Conservation (phyloP, 2,797 vertebrate genomes). For the Mus spretus region DNA sequence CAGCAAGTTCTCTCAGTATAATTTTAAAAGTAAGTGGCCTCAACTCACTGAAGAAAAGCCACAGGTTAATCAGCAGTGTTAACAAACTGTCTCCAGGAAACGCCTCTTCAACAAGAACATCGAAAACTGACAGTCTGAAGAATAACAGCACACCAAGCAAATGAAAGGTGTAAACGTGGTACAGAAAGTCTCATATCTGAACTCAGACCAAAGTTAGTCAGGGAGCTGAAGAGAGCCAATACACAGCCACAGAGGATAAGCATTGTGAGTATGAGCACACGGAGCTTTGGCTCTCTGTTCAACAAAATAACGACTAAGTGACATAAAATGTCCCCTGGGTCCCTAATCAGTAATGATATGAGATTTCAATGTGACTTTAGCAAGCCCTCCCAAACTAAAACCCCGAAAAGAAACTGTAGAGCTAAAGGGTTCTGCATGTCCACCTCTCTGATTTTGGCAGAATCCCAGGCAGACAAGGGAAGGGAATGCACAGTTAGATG, state of each 20-base stretch:
- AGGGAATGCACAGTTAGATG: neutral
- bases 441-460: neutral
- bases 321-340: neutral
- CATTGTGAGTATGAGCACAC: neutral
- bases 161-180: neutral
- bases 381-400: neutral
- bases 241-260: rapidly evolving
- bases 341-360: neutral
- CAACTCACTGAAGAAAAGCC: neutral
- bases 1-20: neutral
- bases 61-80: neutral
- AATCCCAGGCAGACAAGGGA: neutral
- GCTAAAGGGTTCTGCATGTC: rapidly evolving
- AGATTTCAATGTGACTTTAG: neutral
- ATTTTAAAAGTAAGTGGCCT: neutral
- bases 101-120: neutral
- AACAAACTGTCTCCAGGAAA: neutral
- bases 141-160: neutral
- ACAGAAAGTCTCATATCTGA: neutral
- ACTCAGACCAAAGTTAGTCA: neutral
- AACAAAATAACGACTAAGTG: neutral
- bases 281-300: no score
- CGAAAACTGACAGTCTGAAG: neutral
- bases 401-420: neutral
- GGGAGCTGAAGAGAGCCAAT: neutral